These are phyloP conservation scores for Calephelis nemesis DNA, from an alignment of 1,140 invertebrate genomes.

Conservation along the genomic window DNA sequence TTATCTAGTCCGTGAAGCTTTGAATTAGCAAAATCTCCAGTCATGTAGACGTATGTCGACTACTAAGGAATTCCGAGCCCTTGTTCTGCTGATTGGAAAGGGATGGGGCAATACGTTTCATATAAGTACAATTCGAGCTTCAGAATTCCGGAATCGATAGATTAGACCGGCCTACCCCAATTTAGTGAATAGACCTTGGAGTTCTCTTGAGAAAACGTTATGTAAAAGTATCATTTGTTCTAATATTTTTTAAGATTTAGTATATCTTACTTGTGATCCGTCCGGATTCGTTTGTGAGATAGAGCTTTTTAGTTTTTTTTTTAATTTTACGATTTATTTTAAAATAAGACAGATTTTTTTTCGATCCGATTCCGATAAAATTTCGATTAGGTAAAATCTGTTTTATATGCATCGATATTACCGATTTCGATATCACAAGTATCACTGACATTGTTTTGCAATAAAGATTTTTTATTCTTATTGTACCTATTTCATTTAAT, in stretches of 20 bases:
- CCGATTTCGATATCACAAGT: too few relatives aligned
- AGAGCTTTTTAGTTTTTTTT: too few relatives aligned
- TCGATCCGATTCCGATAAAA: too few relatives aligned
- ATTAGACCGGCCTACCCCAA: slow-evolving; percentile 6
- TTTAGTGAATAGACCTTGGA: slow-evolving; percentile 3
- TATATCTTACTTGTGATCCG: too few relatives aligned
- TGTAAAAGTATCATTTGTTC: background rate
- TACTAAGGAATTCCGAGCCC: slow-evolving; percentile 11
- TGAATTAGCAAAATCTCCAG: background rate
- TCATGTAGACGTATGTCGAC: background rate
- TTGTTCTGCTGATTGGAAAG: slow-evolving; percentile 10
- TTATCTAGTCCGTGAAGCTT: background rate
- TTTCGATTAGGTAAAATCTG: too few relatives aligned
- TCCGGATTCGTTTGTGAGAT: too few relatives aligned
- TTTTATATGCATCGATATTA: too few relatives aligned
- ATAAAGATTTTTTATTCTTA: too few relatives aligned
- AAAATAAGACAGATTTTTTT: too few relatives aligned
- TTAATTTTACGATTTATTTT: too few relatives aligned
- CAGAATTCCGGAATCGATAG: slow-evolving; percentile 7
- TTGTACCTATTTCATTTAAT: too few relatives aligned
- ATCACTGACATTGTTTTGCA: too few relatives aligned
- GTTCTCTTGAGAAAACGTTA: background rate
- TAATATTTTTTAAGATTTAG: background rate
- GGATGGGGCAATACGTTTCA: slow-evolving; percentile 8
- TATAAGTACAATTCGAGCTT: slow-evolving; percentile 8